Percentiles rank a stretch among this genome's conserved stretches.
These are phyloP conservation scores for Tachina fera DNA, from an alignment of 2,888 invertebrate genomes.

Conservation along the genomic window DNA sequence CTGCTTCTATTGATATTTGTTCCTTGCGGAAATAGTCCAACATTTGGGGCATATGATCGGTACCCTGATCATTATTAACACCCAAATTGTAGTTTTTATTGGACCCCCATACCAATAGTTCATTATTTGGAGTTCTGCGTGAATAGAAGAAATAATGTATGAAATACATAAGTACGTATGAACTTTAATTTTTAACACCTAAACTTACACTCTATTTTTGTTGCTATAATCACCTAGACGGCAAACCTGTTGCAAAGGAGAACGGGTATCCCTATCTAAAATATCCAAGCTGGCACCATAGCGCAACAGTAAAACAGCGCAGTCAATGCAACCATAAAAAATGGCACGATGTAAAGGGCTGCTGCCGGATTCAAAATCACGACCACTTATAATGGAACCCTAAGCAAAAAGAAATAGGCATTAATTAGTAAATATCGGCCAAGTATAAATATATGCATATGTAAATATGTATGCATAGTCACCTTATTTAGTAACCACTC, in stretches of 20 bases:
- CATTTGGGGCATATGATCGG: constrained; percentile 85
- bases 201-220: constrained; percentile 65
- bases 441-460: neutral
- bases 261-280: constrained; percentile 79
- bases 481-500: constrained; percentile 88
- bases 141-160: constrained; percentile 36
- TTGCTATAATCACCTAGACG: constrained; percentile 82
- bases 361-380: constrained; percentile 85
- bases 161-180: neutral
- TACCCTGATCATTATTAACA: constrained; percentile 87
- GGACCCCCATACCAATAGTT: constrained; percentile 92
- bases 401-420: constrained; percentile 44
- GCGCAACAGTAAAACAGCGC: constrained; percentile 88
- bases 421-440: neutral
- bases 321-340: constrained; percentile 91
- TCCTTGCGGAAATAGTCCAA: constrained; percentile 87
- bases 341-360: constrained; percentile 92
- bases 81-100: constrained; percentile 94
- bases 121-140: constrained; percentile 81
- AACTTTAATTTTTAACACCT: neutral
- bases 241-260: constrained; percentile 80
- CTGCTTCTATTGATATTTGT: constrained; percentile 86
- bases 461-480: constrained; percentile 16
- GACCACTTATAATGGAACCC: constrained; percentile 80
- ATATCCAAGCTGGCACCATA: constrained; percentile 83